phyloP scores from a whole-genome alignment of 2,797 vertebrate genomes.

The Acanthurus tractus region DNA sequence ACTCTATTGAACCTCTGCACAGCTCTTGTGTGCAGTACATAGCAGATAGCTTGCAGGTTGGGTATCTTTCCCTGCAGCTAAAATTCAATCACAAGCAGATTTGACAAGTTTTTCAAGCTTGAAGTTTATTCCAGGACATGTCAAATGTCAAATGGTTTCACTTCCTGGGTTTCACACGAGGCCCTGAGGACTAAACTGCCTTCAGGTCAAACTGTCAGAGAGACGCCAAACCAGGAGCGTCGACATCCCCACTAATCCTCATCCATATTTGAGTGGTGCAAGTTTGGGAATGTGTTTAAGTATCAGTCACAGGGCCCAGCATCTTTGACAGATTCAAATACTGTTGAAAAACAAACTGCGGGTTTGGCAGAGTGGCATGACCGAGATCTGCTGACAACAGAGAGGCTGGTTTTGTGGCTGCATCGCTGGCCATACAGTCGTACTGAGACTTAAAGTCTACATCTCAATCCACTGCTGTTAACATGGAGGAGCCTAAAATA shows the following conservation, averaged over 20 bases:
- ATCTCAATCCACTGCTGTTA: conserved; percentile 43
- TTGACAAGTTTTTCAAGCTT: not conserved
- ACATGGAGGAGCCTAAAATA: conserved; percentile 39
- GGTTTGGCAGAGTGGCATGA: conserved; percentile 56
- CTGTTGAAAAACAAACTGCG: conserved; percentile 59
- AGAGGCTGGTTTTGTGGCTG: conserved; percentile 59
- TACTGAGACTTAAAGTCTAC: conserved; percentile 46
- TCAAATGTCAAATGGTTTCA: conserved; percentile 25
- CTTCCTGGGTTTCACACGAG: conserved; percentile 14
- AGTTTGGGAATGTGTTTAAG: conserved; percentile 38
- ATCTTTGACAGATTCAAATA: conserved; percentile 44
- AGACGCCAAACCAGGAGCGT: conserved; percentile 48
- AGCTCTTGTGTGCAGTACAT: conserved; percentile 21
- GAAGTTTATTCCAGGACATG: conserved; percentile 46
- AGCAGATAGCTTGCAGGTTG: not conserved
- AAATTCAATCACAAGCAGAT: conserved; percentile 46
- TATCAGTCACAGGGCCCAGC: conserved; percentile 44
- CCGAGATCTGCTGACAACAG: conserved; percentile 63
- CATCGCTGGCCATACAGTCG: conserved; percentile 35
- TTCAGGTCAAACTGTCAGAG: conserved; percentile 60
- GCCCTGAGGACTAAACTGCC: conserved; percentile 63
- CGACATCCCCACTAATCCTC: conserved; percentile 33
- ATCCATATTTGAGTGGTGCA: conserved; percentile 30
- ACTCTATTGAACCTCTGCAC: not conserved
- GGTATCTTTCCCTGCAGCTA: conserved; percentile 10